Conservation (phyloP, 2,797 vertebrate species). For the Dicrostonyx torquatus region DNA sequence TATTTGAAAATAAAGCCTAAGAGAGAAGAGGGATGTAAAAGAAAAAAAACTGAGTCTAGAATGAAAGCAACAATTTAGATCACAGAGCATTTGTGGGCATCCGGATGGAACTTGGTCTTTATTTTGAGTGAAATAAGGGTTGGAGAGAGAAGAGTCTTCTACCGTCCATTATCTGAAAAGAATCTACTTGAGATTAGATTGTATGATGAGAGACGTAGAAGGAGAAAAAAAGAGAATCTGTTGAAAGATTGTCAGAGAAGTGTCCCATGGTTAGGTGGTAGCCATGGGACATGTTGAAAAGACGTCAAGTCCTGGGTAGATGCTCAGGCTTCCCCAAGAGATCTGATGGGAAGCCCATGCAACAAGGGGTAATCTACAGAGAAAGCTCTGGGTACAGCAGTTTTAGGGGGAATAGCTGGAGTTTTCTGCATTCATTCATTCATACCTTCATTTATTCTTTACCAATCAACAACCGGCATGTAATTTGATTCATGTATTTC, state of each 20-base stretch:
- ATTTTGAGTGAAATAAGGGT: constrained; percentile 40
- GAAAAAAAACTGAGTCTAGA: neutral
- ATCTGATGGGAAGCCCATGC: neutral
- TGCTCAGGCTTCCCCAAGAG: neutral
- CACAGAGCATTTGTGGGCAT: neutral
- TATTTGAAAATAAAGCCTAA: neutral
- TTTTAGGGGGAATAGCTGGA: neutral
- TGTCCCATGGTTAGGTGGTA: neutral
- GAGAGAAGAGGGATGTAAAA: neutral
- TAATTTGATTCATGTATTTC: neutral
- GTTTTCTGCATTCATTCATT: neutral
- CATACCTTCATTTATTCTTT: neutral
- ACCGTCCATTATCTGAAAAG: neutral
- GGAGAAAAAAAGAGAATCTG: neutral
- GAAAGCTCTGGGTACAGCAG: neutral
- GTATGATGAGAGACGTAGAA: neutral
- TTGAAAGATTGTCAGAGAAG: neutral
- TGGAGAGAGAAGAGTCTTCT: neutral
- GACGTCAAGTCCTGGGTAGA: neutral
- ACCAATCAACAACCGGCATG: neutral
- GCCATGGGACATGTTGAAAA: neutral
- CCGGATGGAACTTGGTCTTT: neutral
- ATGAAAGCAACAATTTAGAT: neutral
- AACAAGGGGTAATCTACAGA: neutral
- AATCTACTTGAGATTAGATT: neutral